phyloP scores from a whole-genome alignment of 2,113 vertebrate genomes.

The Nothoprocta pentlandii region DNA sequence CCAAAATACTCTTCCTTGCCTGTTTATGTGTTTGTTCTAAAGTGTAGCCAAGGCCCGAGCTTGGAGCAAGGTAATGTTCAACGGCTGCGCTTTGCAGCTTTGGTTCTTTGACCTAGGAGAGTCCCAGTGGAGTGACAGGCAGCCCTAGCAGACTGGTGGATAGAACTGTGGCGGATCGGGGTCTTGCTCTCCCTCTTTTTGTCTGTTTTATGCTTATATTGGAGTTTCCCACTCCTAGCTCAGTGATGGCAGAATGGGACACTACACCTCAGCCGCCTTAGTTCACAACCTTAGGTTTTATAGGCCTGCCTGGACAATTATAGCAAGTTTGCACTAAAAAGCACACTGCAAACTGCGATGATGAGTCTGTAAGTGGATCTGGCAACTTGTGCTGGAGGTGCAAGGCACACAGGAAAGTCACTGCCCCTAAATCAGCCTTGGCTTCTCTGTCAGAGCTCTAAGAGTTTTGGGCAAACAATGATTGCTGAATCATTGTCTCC shows the following conservation, averaged over 20 bases:
- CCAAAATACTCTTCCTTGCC: background rate
- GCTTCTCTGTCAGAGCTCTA: fast-evolving
- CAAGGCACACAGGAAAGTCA: background rate
- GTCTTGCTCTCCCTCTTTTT: background rate
- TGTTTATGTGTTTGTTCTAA: background rate
- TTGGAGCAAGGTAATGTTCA: background rate
- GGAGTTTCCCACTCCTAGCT: background rate
- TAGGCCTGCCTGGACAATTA: background rate
- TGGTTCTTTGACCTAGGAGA: background rate
- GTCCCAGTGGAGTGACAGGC: no score
- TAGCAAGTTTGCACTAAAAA: background rate
- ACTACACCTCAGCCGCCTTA: no score
- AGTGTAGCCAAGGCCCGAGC: background rate
- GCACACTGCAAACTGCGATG: background rate
- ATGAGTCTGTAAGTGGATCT: background rate
- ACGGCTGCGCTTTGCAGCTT: background rate
- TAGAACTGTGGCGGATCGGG: background rate
- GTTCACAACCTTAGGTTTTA: no score
- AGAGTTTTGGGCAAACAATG: background rate
- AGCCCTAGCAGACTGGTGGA: background rate
- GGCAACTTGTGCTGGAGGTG: background rate
- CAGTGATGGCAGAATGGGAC: no score
- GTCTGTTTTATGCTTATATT: background rate
- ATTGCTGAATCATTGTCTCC: background rate
- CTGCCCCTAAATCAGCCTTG: background rate